Base-by-base conservation (phyloP, 2,888 invertebrate genomes). In the Eueremaeus valkanovi region DNA sequence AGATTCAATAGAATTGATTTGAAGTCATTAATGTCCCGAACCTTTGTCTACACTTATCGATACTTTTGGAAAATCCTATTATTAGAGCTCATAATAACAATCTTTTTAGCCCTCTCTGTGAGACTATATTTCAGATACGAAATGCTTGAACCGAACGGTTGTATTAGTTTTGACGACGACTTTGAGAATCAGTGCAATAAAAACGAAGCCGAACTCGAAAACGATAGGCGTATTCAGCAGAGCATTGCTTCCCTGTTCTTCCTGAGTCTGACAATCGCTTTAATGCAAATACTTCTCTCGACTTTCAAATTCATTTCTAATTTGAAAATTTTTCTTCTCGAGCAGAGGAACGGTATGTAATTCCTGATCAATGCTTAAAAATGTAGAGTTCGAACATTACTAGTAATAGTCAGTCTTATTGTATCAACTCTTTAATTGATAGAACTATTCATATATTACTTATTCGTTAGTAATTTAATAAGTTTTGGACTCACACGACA, bases 271-370 rank as follows among this genome's bases (percentile, higher is more conserved):
- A n/a, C 11, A 21, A 31, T 66, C 63, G 13, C 40, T 5, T 74
- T 74, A 40, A 24, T 74, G 9, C 11, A 21, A 29, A 9, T 74
- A 18, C 9, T 74, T 31, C 21, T 21, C 11, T 66, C 74, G 1
- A 29, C 74, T 13, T 16, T 74, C 11, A 74, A 24, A 11, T 68
- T 66, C 42, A 8, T 13, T 11, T 13, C 9, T 24, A 66, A 74
- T 0, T 3, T 66, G 3, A 45, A 24, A 13, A 24, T 40, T 1
- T 66, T 74, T 31, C 16, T 29, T 8, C 40, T 40, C 21, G 74
- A 74, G 63, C 74, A 74, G 24, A 36, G 74, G 42, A 74, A 74
- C n/a, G 74, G 74, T 70, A 70, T 33, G 31, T n/a, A n/a, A n/a
- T n/a, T n/a, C n/a, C n/a, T n/a, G n/a, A n/a, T n/a, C n/a, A n/a